Base-by-base conservation (phyloP, 2,888 invertebrate genomes). In the Autographa pulchrina region DNA sequence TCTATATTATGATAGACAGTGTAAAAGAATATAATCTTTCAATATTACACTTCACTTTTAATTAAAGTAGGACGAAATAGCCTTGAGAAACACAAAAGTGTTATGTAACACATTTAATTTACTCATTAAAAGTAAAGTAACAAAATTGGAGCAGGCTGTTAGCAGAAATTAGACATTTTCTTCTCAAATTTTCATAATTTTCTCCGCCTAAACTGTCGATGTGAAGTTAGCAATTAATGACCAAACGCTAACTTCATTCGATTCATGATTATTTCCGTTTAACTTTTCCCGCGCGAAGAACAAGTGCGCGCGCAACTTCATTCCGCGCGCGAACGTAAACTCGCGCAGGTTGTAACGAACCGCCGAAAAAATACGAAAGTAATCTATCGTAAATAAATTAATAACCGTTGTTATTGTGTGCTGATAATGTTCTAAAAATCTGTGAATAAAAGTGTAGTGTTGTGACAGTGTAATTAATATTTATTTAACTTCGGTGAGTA, bases 241-340 rank as follows among this genome's bases (percentile, higher is more conserved):
- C 56, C 18, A 20, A 59, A 20, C 65, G 77, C 73, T 76, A 75
- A 75, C 85, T 83, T 81, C 80, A 75, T 78, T 75, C 79, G 82
- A 78, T 77, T 70, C 72, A 58, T 77, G 81, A 83, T 35, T 88
- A 90, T 92, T 91, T 93, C 89, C 89, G 90, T 90, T 89, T 80
- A 80, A 83, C 85, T 90, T 91, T 92, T 91, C 91, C 90, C 91
- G 92, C 92, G 92, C 88, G 81, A 70, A 81, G 78, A 85, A 88
- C 85, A 90, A 87, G 85, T 88, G 91, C 90, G 90, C 90, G 88
- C 86, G 90, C 89, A 90, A 91, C 87, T 83, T 89, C 92, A 92
- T 90, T 91, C 90, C 89, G 93, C 92, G 94, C 92, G 93, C 92
- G 92, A 92, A 90, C 92, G 91, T 86, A 89, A 88, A 87, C 89